Percentiles rank a stretch among this genome's conserved stretches.
Evolutionary conservation across 2,888 invertebrate genomes (phyloP).

Genomic region (Anarsia innoxiella): DNA sequence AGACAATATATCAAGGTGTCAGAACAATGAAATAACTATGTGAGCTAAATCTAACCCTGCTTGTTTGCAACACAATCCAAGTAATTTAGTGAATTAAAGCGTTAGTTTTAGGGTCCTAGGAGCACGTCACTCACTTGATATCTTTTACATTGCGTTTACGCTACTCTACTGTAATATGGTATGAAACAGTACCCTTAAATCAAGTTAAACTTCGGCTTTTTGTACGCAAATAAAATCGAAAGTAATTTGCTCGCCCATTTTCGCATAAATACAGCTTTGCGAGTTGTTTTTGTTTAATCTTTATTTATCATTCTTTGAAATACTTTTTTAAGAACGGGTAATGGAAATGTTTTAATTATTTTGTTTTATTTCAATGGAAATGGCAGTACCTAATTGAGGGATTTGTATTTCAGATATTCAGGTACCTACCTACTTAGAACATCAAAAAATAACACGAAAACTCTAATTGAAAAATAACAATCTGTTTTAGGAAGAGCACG

Average conservation of each 20-base stretch:
- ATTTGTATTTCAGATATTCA: neutral
- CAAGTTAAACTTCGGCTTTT: neutral
- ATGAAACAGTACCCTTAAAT: too few relatives aligned
- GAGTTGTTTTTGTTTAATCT: neutral
- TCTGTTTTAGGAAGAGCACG: too few relatives aligned
- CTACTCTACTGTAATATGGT: too few relatives aligned
- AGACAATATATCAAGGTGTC: constrained; percentile 9
- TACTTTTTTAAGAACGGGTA: neutral
- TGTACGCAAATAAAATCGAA: neutral
- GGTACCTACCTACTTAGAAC: neutral
- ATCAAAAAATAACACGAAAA: neutral
- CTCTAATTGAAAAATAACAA: too few relatives aligned
- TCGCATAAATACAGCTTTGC: neutral
- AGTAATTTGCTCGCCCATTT: neutral
- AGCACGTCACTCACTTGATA: too few relatives aligned
- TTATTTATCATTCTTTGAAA: neutral
- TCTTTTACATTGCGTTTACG: too few relatives aligned
- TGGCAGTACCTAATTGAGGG: neutral
- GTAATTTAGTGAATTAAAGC: too few relatives aligned
- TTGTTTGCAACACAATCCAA: too few relatives aligned
- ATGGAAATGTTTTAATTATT: neutral
- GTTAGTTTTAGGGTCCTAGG: too few relatives aligned
- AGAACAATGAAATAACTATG: constrained; percentile 10
- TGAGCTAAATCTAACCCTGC: too few relatives aligned
- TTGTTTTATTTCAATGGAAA: neutral